Conservation (phyloP, 2,797 vertebrate genomes). For the Siniperca scherzeri region DNA sequence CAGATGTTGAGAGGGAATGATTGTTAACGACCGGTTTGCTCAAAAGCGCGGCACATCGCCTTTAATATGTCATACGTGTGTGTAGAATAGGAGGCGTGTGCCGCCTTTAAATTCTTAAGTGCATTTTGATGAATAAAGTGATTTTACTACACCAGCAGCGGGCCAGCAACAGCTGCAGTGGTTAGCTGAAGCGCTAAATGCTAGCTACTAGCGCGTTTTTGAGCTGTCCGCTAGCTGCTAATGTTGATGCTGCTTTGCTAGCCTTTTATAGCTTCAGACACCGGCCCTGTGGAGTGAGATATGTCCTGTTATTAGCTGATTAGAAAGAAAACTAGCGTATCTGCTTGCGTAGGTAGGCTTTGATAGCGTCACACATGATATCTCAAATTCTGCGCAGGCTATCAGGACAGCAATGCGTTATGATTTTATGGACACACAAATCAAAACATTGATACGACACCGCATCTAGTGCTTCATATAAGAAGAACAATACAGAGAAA, state of each 20-base stretch:
- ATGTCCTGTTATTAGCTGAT: background rate
- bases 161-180: constrained; percentile 12
- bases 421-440: background rate
- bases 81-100: rapidly evolving
- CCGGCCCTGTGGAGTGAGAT: too few relatives aligned
- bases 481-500: background rate
- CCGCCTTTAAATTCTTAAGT: rapidly evolving
- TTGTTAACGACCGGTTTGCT: constrained; percentile 36
- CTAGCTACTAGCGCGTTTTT: constrained; percentile 32
- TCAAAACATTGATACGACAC: background rate
- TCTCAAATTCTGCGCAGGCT: background rate
- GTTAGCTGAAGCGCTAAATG: constrained; percentile 37
- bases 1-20: constrained; percentile 62
- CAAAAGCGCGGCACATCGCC: background rate
- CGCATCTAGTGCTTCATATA: rapidly evolving
- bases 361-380: background rate
- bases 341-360: rapidly evolving
- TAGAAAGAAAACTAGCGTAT: background rate
- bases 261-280: background rate
- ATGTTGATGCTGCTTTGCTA: constrained; percentile 25
- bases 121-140: rapidly evolving
- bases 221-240: constrained; percentile 40
- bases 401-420: background rate
- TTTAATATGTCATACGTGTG: rapidly evolving
- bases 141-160: background rate